phyloP scores from a whole-genome alignment of 2,888 invertebrate genomes.

The Linyphia triangularis region DNA sequence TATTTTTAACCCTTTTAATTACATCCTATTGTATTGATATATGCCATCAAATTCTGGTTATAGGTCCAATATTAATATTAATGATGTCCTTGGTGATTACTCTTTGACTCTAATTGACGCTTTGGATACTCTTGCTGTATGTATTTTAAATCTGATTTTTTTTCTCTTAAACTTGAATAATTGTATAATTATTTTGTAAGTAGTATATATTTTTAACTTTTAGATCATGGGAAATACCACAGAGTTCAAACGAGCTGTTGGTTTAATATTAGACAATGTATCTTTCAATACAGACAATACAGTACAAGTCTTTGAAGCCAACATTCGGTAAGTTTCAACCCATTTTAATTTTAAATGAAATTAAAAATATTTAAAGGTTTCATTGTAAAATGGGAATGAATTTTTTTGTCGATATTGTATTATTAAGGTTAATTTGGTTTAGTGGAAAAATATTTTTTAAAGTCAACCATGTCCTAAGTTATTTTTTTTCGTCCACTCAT shows the following conservation, averaged over 20 bases:
- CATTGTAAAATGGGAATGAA: no score
- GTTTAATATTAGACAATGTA: slow-evolving; percentile 82
- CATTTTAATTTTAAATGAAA: no score
- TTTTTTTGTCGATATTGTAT: no score
- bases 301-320: slow-evolving; percentile 85
- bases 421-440: no score
- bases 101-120: slow-evolving; percentile 84
- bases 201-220: slow-evolving; percentile 30
- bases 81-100: slow-evolving; percentile 85
- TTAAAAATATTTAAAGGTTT: no score
- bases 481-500: no score
- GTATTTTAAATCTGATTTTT: slow-evolving; percentile 72
- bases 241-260: slow-evolving; percentile 83
- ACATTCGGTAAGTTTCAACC: slow-evolving; percentile 82
- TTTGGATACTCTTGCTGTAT: slow-evolving; percentile 83
- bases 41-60: no score
- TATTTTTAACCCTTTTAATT: no score
- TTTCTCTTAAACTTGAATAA: neutral
- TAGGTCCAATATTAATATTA: slow-evolving; percentile 85
- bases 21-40: no score
- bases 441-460: no score
- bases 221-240: slow-evolving; percentile 82
- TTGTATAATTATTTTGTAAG: neutral
- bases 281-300: slow-evolving; percentile 83
- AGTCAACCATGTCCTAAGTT: no score